A percentile compares a stretch with the other conserved stretches of the same genome.
Evolutionary conservation across 1,140 invertebrate species (phyloP).

Genomic region (Mamestra configurata): DNA sequence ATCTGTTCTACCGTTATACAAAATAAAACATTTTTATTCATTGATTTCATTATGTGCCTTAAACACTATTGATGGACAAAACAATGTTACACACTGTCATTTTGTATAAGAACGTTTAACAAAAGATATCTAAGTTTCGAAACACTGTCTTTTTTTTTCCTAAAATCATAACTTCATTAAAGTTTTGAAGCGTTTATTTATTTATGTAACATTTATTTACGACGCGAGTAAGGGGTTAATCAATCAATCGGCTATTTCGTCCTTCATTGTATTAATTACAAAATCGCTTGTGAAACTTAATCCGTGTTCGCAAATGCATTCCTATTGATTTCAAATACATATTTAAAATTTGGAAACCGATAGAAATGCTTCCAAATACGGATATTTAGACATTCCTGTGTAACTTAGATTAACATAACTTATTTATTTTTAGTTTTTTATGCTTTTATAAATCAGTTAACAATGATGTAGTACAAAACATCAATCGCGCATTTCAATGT

Average conservation of each 20-base stretch:
- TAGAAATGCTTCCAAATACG: background rate
- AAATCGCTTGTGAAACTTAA: conserved; percentile 13
- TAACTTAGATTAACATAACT: conserved; percentile 36
- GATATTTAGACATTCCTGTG: conserved; percentile 23
- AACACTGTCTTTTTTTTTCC: background rate
- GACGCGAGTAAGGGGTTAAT: background rate
- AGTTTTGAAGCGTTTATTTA: background rate
- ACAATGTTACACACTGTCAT: too few species aligned
- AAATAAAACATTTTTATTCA: too few species aligned
- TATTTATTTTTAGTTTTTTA: conserved; percentile 43
- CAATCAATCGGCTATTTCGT: conserved; percentile 25
- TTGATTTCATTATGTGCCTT: too few species aligned
- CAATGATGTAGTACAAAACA: conserved; percentile 72
- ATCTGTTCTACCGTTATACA: too few species aligned
- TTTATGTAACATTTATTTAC: conserved; percentile 17
- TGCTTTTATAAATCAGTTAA: conserved; percentile 37
- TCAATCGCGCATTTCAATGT: conserved; percentile 71
- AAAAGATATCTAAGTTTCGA: background rate
- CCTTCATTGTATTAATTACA: conserved; percentile 38
- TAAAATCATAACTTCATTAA: background rate
- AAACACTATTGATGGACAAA: too few species aligned
- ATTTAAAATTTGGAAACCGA: background rate
- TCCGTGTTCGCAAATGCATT: background rate
- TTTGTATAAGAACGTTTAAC: too few species aligned
- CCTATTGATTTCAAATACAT: background rate